phyloP scores from a whole-genome alignment of 2,888 invertebrate genomes.

The Brenthis daphne region DNA sequence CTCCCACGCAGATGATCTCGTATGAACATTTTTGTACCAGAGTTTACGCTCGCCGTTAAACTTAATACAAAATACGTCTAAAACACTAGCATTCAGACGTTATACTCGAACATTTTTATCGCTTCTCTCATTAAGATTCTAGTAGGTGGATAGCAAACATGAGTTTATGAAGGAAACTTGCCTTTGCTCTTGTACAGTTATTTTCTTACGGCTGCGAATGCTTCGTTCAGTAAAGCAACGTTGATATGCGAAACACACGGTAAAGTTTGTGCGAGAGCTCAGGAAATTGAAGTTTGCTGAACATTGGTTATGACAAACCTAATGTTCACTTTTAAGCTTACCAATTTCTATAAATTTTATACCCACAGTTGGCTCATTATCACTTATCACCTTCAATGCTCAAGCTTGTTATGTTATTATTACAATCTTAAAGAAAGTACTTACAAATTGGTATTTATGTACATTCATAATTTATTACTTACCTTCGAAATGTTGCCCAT shows the following conservation, averaged over 20 bases:
- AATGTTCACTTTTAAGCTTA: slow-evolving; percentile 34
- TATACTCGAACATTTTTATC: slow-evolving; percentile 45
- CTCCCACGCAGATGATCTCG: slow-evolving; percentile 45
- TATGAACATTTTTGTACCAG: slow-evolving; percentile 57
- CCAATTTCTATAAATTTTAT: slow-evolving; percentile 28
- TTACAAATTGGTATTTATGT: no score
- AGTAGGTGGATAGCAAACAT: slow-evolving; percentile 41
- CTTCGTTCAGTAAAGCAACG: slow-evolving; percentile 39
- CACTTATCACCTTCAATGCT: not conserved
- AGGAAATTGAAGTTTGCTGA: slow-evolving; percentile 42
- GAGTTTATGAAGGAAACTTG: slow-evolving; percentile 45
- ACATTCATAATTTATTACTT: no score
- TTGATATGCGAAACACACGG: slow-evolving; percentile 43
- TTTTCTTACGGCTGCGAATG: slow-evolving; percentile 41
- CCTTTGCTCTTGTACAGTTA: slow-evolving; percentile 37
- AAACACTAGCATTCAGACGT: slow-evolving; percentile 43
- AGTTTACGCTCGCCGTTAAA: slow-evolving; percentile 49
- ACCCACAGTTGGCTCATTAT: slow-evolving; percentile 8
- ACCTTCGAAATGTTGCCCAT: no score
- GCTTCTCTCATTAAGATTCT: slow-evolving; percentile 44
- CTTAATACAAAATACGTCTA: slow-evolving; percentile 48
- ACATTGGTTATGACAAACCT: slow-evolving; percentile 40
- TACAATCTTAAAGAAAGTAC: no score
- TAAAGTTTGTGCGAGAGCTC: slow-evolving; percentile 40
- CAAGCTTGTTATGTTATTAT: no score